Evolutionary conservation across 1,140 invertebrate species (phyloP), one percentile per base, ranked within the genome.

Genomic region (Rhopalosiphum padi): DNA sequence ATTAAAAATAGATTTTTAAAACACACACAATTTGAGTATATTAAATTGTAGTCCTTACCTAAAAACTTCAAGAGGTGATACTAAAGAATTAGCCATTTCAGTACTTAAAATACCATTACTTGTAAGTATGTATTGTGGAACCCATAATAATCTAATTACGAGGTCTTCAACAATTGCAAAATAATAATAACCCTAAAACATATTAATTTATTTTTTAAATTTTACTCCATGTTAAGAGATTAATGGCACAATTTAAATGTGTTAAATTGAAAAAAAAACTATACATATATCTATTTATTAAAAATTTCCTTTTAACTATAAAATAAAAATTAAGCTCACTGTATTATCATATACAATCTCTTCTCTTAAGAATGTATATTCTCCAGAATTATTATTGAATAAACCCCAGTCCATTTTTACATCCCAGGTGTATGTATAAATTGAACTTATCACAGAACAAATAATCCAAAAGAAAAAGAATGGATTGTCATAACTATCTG

Each of bases 401-500:
- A 99, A 96, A 23, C 99, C 99, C 99, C 99, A 99, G 96, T 99
- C 99, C 98, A 99, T 99, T 95, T 98, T 98, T 11, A 99, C 97
- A 95, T 99, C 99, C 99, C 99, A 99, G 1, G 97, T 97, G 94
- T 98, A 98, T 0, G 98, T 97, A 95, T 99, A 99, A 87, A 97
- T 96, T 0, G 98, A 98, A 91, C 97, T 98, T 1, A 98, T 95
- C 21, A 98, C 95, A 48, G 97, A 97, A 18, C 97, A 96, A 2
- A 96, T 95, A 55, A 98, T 96, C 97, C 97, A 98, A 88, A 97
- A 95, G 95, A 98, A 98, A 85, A 98, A 96, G 95, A 97, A 98
- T 23, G 97, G 97, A 96, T 98, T 98, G 94, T 97, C 96, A 94
- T 96, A 96, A 41, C 96, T 95, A 94, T 96, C 95, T 5, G 95